These are phyloP conservation scores for Schizothorax lantsangensis DNA, from an alignment of 2,797 vertebrate species.

Conservation along the genomic window DNA sequence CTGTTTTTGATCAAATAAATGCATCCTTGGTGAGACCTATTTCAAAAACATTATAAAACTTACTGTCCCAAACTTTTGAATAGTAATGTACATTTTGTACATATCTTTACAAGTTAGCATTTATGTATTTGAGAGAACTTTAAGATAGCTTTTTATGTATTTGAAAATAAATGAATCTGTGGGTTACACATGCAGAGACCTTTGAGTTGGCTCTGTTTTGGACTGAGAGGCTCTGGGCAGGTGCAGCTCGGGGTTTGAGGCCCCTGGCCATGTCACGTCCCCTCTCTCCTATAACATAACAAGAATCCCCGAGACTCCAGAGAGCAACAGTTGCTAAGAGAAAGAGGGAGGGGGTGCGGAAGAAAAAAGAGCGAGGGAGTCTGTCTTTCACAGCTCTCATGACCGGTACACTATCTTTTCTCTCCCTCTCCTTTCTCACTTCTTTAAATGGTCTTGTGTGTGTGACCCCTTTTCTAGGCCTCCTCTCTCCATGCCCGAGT, in stretches of 20 bases:
- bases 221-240: conserved; percentile 34
- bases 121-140: background rate
- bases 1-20: background rate
- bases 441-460: conserved; percentile 68
- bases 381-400: conserved; percentile 71
- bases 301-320: conserved; percentile 19
- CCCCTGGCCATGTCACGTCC: conserved; percentile 40
- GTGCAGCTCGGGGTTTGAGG: conserved; percentile 41
- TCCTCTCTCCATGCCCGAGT: conserved; percentile 75
- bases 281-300: conserved; percentile 22
- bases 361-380: conserved; percentile 38
- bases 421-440: conserved; percentile 64
- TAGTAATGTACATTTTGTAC: background rate
- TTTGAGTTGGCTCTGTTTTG: background rate
- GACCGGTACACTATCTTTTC: conserved; percentile 62
- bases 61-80: background rate
- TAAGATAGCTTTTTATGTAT: background rate
- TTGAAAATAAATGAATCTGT: background rate
- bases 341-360: conserved; percentile 18
- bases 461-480: conserved; percentile 71
- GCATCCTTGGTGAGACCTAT: background rate
- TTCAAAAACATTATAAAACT: background rate
- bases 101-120: background rate
- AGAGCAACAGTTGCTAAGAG: conserved; percentile 55
- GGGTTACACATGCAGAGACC: background rate